Conservation (phyloP, 2,113 vertebrate species). For the Cyanistes caeruleus region DNA sequence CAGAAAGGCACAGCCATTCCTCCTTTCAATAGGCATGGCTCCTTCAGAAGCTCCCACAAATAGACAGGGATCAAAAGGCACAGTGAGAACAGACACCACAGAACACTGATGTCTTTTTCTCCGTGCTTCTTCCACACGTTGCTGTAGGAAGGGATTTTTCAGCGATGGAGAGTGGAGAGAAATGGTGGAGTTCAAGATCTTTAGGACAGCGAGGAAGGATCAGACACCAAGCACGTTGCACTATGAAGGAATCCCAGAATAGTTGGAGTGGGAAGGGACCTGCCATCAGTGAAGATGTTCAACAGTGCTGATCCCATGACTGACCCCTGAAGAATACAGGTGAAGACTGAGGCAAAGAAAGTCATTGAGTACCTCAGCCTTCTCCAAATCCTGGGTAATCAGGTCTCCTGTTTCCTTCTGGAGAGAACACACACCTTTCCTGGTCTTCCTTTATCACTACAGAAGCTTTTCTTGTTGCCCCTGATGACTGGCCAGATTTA, state of each 20-base stretch:
- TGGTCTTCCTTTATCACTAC: neutral
- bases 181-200: neutral
- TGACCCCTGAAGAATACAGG: neutral
- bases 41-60: neutral
- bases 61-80: neutral
- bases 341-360: neutral
- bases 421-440: neutral
- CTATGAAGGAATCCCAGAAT: neutral
- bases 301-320: neutral
- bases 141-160: neutral
- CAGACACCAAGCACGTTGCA: neutral
- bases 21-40: neutral
- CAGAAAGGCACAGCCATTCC: neutral
- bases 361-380: neutral
- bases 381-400: neutral
- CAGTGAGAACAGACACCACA: neutral
- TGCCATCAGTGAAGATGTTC: neutral
- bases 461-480: neutral
- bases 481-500: neutral
- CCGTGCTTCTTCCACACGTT: neutral
- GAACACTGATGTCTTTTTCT: neutral
- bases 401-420: accelerated
- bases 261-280: neutral
- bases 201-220: neutral
- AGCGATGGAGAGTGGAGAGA: neutral